Base-by-base conservation (phyloP, 2,797 vertebrate species). In the Remorina albescens region DNA sequence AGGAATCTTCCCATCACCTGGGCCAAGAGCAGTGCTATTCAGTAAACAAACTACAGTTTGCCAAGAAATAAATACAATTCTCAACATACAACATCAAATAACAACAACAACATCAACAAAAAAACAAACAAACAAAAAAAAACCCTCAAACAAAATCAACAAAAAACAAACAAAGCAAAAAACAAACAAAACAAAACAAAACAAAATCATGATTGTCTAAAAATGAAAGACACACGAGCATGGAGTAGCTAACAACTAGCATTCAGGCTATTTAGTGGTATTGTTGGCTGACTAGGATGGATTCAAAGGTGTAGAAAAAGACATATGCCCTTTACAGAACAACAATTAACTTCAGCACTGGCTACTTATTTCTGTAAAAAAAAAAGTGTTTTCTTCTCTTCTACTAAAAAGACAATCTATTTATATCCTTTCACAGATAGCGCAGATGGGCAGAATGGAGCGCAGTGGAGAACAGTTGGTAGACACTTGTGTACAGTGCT, bases 21-120 rank as follows among this genome's bases (percentile, higher is more conserved):
- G 95, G 95, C 94, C 90, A 93, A 91, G 95, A 97, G 96, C 97
- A 98, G 97, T 98, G 98, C 97, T 98, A 95, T 97, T 95, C 90
- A 96, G 97, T 96, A 96, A 98, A 98, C 97, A 96, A 98, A 97
- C 97, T 95, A 96, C 93, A 94, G 95, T 97, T 96, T 97, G 96
- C 95, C 95, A 96, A 96, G 95, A 99, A 99, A 99, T 99, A 99
- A 99, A 99, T 99, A 99, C 96, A 97, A 89, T 93, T 94, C 88
- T 95, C 94, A 96, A 95, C 96, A 96, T 95, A 95, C 95, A 93
- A 96, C 94, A 96, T 93, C 94, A 95, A 91, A 96, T 89, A 95
- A 93, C 95, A 93, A 94, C 95, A 94, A 95, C 93, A 93, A 95
- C 95, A 96, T 75, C 90, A 92, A 90, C 74, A 76, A 81, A 84